A percentile compares a stretch with the other conserved stretches of the same genome.
phyloP scores from a whole-genome alignment of 2,888 invertebrate genomes.

The Acleris literana region DNA sequence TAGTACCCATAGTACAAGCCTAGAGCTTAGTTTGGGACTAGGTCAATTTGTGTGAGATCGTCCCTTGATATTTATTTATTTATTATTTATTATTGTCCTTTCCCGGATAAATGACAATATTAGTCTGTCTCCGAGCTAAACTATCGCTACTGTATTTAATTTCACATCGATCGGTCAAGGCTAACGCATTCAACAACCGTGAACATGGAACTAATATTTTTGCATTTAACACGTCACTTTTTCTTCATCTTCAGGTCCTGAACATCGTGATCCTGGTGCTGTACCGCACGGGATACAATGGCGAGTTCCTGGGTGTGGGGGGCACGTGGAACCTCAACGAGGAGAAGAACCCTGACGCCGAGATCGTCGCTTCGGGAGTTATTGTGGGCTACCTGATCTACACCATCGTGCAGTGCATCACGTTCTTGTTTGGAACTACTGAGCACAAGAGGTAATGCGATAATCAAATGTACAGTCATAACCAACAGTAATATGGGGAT shows the following conservation, averaged over 20 bases:
- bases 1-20: too few relatives aligned
- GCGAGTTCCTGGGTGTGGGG: conserved; percentile 93
- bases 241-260: conserved; percentile 85
- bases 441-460: conserved; percentile 87
- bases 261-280: conserved; percentile 91
- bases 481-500: too few relatives aligned
- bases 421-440: conserved; percentile 89
- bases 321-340: conserved; percentile 96
- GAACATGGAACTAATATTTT: too few relatives aligned
- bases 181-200: too few relatives aligned
- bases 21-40: too few relatives aligned
- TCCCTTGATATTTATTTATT: too few relatives aligned
- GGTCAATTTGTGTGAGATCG: too few relatives aligned
- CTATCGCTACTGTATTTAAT: too few relatives aligned
- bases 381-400: conserved; percentile 94
- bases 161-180: too few relatives aligned
- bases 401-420: conserved; percentile 89
- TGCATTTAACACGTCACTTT: not conserved
- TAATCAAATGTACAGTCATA: not conserved
- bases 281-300: conserved; percentile 92
- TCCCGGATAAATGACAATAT: too few relatives aligned
- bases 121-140: too few relatives aligned
- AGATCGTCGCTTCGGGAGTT: conserved; percentile 94
- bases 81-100: too few relatives aligned
- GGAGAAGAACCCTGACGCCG: conserved; percentile 93